Evolutionary conservation across 2,888 invertebrate genomes (phyloP), one percentile per base, ranked within the genome.

Genomic region (Pammene fasciana): DNA sequence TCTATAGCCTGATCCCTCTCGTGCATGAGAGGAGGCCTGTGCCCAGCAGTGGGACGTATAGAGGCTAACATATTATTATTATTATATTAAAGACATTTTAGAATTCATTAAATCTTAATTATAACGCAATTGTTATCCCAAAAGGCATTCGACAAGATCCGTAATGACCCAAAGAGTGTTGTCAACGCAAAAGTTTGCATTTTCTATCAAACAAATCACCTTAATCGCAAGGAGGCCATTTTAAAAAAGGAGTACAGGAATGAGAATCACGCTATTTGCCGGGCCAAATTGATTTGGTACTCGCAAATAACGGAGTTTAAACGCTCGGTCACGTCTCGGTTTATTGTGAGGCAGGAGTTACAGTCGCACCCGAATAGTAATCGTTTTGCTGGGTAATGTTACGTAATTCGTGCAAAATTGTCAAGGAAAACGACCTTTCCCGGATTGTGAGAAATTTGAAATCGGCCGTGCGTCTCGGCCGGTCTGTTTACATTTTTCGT

Each of bases 281-380:
- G 74, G 75, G 76, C 81, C 82, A 87, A 88, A 89, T 88, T 89
- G 89, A 88, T 88, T 89, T 85, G 85, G 83, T 86, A 79, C 77
- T 79, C 78, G 79, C 82, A 81, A 88, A 87, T 82, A 80, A 80
- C 77, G 79, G 76, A 85, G 88, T 90, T 90, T 88, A 87, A 83
- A 80, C 79, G 79, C 81, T 82, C 65, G 77, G 86, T 87, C 91
- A 91, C 90, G 90, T 88, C 68, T 81, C 73, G 75, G 81, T 88
- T 89, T 89, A 90, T 88, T 88, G 87, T 87, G 86, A 84, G 84
- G 84, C 84, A 85, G 85, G 88, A 88, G 89, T 89, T 89, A 88
- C 86, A 88, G 86, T 84, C 79, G 74, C 70, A 50, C 70, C 73
- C 79, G 84, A 80, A 80, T 78, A 76, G 87, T 86, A 88, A 87